phyloP scores from a whole-genome alignment of 2,113 vertebrate genomes.

The Eclectus roratus region DNA sequence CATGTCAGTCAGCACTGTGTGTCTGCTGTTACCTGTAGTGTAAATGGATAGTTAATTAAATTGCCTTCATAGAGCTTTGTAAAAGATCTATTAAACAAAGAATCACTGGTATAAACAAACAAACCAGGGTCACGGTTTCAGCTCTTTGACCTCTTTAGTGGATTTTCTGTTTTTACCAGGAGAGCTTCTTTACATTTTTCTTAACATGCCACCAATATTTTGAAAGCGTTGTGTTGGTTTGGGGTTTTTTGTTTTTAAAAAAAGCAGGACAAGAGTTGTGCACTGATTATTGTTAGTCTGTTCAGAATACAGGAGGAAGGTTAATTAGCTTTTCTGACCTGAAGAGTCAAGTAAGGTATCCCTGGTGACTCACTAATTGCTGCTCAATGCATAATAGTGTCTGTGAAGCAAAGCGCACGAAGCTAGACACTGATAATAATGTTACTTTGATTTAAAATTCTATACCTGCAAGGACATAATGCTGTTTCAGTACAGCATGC shows the following conservation, averaged over 20 bases:
- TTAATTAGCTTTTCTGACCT: conserved; percentile 80
- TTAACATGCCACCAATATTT: background rate
- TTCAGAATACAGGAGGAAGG: conserved; percentile 70
- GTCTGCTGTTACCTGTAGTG: background rate
- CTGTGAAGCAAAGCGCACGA: conserved; percentile 60
- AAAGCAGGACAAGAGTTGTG: background rate
- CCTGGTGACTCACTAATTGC: conserved; percentile 75
- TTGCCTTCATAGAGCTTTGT: background rate
- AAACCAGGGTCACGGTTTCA: background rate
- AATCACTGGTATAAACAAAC: conserved; percentile 22
- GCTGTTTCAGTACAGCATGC: conserved; percentile 31
- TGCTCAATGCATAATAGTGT: conserved; percentile 60
- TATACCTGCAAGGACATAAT: conserved; percentile 27
- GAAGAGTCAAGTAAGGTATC: conserved; percentile 67
- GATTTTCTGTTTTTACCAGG: background rate
- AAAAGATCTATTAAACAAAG: conserved; percentile 52
- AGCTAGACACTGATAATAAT: conserved; percentile 23
- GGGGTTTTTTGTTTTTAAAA: background rate
- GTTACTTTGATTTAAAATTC: conserved; percentile 35
- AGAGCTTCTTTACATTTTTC: background rate
- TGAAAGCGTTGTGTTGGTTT: background rate
- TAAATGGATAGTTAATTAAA: conserved; percentile 32
- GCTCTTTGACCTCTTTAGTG: background rate
- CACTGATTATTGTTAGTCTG: conserved; percentile 38
- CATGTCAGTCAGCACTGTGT: background rate